Evolutionary conservation across 2,797 vertebrate species (phyloP).

Genomic region (Pipistrellus pygmaeus): DNA sequence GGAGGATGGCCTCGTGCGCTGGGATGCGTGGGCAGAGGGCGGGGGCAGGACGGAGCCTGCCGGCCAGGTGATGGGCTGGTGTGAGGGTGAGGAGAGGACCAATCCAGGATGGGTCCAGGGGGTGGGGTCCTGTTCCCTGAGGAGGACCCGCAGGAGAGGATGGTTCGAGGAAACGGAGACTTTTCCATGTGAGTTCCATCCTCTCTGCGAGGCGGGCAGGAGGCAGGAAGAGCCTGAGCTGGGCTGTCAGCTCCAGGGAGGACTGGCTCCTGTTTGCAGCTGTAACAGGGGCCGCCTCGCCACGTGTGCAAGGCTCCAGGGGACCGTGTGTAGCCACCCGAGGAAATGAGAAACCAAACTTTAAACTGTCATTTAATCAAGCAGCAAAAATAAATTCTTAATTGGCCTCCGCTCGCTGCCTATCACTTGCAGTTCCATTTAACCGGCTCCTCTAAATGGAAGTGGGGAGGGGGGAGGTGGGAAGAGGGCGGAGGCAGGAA

Average conservation of each 20-base stretch:
- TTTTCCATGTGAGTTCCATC: not conserved
- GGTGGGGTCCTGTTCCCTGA: not conserved
- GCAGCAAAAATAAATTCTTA: constrained; percentile 78
- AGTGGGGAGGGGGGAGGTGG: not conserved
- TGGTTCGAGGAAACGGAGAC: not conserved
- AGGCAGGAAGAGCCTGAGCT: not conserved
- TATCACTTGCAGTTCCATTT: constrained; percentile 73
- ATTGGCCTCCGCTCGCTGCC: constrained; percentile 72
- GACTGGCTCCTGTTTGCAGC: not conserved
- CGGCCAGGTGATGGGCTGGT: not conserved
- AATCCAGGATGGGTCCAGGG: not conserved
- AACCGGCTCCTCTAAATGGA: not conserved
- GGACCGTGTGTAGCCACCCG: constrained; percentile 50
- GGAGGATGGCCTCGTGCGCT: not conserved
- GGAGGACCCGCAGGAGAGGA: not conserved
- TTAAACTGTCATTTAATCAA: constrained; percentile 74
- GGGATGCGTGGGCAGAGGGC: not conserved
- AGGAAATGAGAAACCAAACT: constrained; percentile 66
- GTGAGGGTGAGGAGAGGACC: not conserved
- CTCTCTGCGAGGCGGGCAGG: not conserved
- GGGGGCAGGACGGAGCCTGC: not conserved
- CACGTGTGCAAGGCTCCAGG: not conserved
- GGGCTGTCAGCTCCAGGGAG: not conserved
- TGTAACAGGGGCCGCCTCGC: not conserved
- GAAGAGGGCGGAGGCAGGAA: not conserved